Evolutionary conservation across 2,797 vertebrate genomes (phyloP).

Genomic region (Lutjanus argentimaculatus): DNA sequence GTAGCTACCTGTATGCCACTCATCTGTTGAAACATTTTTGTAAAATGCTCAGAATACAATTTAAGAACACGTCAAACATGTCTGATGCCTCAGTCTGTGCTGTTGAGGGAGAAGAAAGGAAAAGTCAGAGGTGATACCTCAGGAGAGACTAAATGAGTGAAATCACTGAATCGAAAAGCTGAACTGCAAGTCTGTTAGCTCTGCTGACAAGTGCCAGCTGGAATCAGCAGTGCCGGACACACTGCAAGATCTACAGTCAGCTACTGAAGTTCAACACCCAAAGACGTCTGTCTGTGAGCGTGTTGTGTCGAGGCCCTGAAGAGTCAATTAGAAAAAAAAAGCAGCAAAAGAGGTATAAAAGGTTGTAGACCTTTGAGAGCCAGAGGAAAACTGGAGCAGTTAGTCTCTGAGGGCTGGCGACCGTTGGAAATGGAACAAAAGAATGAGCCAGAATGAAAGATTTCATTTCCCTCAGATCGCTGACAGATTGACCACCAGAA

Average conservation of each 20-base stretch:
- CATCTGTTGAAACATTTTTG: background rate
- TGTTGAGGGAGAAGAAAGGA: background rate
- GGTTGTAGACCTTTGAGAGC: slow-evolving; percentile 8
- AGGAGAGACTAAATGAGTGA: background rate
- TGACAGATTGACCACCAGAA: slow-evolving; percentile 51
- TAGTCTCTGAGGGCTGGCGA: background rate
- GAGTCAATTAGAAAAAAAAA: slow-evolving; percentile 1
- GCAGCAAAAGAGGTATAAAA: slow-evolving; percentile 17
- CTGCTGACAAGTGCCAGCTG: background rate
- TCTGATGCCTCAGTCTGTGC: background rate
- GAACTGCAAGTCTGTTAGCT: background rate
- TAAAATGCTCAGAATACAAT: background rate
- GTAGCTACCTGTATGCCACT: background rate
- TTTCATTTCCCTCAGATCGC: slow-evolving; percentile 21
- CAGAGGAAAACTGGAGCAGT: slow-evolving; percentile 21
- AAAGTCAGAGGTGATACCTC: background rate
- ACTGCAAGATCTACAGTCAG: background rate
- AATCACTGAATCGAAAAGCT: background rate
- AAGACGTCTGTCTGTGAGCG: background rate
- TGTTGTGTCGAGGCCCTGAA: slow-evolving; percentile 17
- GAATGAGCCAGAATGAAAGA: background rate
- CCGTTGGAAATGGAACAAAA: slow-evolving; percentile 20
- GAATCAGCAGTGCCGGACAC: background rate
- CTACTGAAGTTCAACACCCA: background rate
- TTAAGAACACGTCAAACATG: background rate